These are phyloP conservation scores for Unio delphinus DNA, from an alignment of 2,888 invertebrate genomes.

Conservation along the genomic window DNA sequence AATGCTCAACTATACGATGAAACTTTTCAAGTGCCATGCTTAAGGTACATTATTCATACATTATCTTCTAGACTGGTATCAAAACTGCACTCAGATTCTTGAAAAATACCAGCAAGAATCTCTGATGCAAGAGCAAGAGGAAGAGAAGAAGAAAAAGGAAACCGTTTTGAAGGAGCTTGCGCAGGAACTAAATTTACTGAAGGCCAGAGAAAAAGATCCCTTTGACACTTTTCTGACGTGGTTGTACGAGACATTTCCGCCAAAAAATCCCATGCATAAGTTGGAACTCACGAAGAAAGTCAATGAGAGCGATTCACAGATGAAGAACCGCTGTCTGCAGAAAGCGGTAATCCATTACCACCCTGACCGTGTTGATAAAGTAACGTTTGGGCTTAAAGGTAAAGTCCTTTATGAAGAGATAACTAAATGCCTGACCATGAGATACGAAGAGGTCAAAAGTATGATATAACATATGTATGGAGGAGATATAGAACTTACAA, in stretches of 20 bases:
- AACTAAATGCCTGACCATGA: conserved; percentile 41
- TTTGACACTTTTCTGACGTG: conserved; percentile 31
- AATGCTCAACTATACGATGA: too few relatives aligned
- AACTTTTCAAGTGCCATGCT: too few relatives aligned
- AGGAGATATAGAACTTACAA: too few relatives aligned
- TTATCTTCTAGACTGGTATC: conserved; percentile 45
- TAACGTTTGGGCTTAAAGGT: conserved; percentile 35
- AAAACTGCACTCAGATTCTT: conserved; percentile 28
- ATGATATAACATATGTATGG: background rate
- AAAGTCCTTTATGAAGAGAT: conserved; percentile 53
- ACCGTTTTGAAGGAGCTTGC: conserved; percentile 25
- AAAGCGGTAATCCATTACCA: conserved; percentile 51
- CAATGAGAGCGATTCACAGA: conserved; percentile 3
- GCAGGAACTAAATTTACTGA: conserved; percentile 25
- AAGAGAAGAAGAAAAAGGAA: conserved; percentile 27
- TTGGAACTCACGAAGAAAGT: conserved; percentile 19
- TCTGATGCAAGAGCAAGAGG: conserved; percentile 28
- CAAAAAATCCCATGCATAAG: conserved; percentile 36
- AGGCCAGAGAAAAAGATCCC: conserved; percentile 15
- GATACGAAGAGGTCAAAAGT: conserved; percentile 30
- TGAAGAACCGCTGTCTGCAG: conserved; percentile 38
- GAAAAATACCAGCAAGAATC: conserved; percentile 41
- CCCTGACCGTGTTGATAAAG: conserved; percentile 43
- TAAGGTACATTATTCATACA: too few relatives aligned
- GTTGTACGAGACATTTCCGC: conserved; percentile 39